phyloP scores from a whole-genome alignment of 2,888 invertebrate species.

The Ormyrus pomaceus region DNA sequence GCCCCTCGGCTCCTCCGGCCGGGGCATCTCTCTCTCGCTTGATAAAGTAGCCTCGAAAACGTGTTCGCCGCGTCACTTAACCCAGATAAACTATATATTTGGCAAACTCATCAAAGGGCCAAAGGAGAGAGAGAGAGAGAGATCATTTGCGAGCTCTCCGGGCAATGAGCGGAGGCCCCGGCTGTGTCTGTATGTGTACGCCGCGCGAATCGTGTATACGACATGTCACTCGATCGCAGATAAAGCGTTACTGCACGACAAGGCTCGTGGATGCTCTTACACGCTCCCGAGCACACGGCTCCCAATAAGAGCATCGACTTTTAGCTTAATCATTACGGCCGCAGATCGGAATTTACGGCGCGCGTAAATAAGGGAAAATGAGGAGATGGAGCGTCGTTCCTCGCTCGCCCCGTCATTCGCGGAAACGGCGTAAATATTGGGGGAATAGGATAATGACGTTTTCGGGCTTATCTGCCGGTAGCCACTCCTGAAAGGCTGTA shows the following conservation, averaged over 20 bases:
- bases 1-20: not conserved
- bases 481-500: not conserved
- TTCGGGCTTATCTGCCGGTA: not conserved
- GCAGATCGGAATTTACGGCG: not conserved
- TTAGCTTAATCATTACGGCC: not conserved
- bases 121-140: too few relatives aligned
- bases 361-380: not conserved
- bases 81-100: conserved; percentile 6
- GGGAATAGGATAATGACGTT: too few relatives aligned
- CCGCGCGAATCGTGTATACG: not conserved
- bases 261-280: too few relatives aligned
- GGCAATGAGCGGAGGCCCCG: not conserved
- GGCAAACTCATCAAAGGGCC: too few relatives aligned
- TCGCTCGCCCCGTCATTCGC: too few relatives aligned
- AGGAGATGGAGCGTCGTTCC: too few relatives aligned
- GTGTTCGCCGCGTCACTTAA: conserved; percentile 9
- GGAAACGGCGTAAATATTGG: too few relatives aligned
- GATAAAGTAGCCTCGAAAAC: not conserved
- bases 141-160: not conserved
- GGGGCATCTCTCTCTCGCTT: not conserved
- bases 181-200: not conserved
- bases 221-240: conserved; percentile 2
- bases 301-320: not conserved
- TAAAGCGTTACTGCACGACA: not conserved
- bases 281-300: not conserved